A percentile compares a stretch with the other conserved stretches of the same genome.
These are phyloP conservation scores for Thomomys bottae DNA, from an alignment of 2,113 vertebrate species.

Conservation along the genomic window DNA sequence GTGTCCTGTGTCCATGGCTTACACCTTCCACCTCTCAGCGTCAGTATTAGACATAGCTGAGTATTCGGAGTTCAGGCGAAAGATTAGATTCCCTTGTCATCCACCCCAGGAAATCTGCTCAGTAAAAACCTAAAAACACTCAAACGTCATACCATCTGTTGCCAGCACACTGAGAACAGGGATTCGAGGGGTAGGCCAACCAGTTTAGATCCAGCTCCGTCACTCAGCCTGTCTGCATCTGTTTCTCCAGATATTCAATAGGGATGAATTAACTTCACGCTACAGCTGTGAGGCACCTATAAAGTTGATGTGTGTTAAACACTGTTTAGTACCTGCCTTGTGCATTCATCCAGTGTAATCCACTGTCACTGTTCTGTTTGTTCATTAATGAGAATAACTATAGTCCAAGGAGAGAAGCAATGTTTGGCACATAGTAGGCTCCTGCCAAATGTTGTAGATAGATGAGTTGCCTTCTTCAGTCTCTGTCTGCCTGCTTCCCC, in stretches of 20 bases:
- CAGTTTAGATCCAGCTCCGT: neutral
- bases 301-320: neutral
- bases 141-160: neutral
- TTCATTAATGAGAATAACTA: slow-evolving; percentile 1
- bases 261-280: neutral
- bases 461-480: neutral
- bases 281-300: neutral
- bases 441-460: neutral
- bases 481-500: neutral
- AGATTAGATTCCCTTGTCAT: neutral
- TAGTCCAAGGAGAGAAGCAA: neutral
- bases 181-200: neutral
- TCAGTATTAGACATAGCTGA: neutral
- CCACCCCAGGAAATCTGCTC: neutral
- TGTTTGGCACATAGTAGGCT: neutral
- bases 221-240: neutral
- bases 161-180: neutral
- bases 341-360: neutral
- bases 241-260: slow-evolving; percentile 2
- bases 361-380: neutral
- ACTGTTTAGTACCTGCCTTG: neutral
- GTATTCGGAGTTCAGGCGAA: neutral
- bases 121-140: neutral
- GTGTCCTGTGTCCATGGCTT: neutral
- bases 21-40: neutral